Base-by-base conservation (phyloP, 2,797 vertebrate genomes). In the Naso thynnoides region DNA sequence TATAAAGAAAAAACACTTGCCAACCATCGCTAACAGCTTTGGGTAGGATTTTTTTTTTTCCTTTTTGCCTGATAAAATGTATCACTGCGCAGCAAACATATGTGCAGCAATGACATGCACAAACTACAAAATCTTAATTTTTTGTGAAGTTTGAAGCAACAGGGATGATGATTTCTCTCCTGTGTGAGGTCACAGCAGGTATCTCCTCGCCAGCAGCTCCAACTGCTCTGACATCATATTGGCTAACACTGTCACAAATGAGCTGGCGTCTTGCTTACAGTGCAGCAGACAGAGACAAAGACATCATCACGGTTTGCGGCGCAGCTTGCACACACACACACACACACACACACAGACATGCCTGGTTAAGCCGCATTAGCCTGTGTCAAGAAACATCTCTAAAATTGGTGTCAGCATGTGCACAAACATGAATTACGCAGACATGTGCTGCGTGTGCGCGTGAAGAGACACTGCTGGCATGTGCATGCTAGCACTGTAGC, bases 321-420 rank as follows among this genome's bases (percentile, higher is more conserved):
- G 3, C 65, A 42, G 39, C 69, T 54, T 48, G 27, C 23, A 41
- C 36, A 38, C 29, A 41, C 1, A 1, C n/a, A 48, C 38, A 19
- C 24, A 8, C 18, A 45, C 7, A 52, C 26, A 24, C n/a, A 15
- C 21, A n/a, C 27, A 49, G 44, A 39, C 84, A 84, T 24, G 75
- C 84, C 76, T 79, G 66, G 84, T 88, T 90, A 88, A 81, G 79
- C 78, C 81, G 80, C 82, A 73, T 90, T 88, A 89, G 71, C 73
- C 59, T 60, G 18, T 84, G 87, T 86, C 74, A 76, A 79, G 63
- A 76, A 82, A 79, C 89, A 84, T 86, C 82, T 84, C 73, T 73
- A 65, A 83, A 89, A 85, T 76, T 84, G 83, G 70, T n/a, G 26
- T 86, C 75, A 70, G 73, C 54, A 8, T 81, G 68, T 68, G 63